These are phyloP conservation scores for Cantharis flavilabris DNA, from an alignment of 2,888 invertebrate genomes.

Conservation along the genomic window DNA sequence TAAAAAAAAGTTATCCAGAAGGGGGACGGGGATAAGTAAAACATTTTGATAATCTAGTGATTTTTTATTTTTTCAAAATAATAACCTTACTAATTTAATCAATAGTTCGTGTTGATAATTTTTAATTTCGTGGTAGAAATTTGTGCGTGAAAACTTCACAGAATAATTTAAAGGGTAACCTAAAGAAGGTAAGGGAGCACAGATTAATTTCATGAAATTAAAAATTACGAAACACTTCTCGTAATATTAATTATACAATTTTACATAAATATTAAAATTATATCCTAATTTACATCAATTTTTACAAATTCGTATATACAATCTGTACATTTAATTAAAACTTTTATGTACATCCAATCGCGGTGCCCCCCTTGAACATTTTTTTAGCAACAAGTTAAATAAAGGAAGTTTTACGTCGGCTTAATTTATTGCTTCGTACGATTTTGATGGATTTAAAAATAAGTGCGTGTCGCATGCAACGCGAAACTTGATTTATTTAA, in stretches of 20 bases:
- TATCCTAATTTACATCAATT: slow-evolving; percentile 28
- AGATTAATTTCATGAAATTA: not conserved
- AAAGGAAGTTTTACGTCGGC: not conserved
- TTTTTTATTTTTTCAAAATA: not conserved
- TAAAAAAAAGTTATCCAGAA: too few relatives aligned
- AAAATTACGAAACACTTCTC: slow-evolving; percentile 12
- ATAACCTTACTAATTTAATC: not conserved
- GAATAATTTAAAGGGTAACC: not conserved
- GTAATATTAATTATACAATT: slow-evolving; percentile 15
- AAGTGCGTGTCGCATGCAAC: not conserved
- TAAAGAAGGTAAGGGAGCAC: not conserved
- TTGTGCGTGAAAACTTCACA: not conserved
- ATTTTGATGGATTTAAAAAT: not conserved
- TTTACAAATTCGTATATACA: slow-evolving; percentile 35
- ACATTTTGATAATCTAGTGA: not conserved
- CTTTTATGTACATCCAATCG: slow-evolving; percentile 17
- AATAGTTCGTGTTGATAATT: not conserved
- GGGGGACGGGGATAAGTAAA: not conserved
- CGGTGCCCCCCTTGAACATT: not conserved
- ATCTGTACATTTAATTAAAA: slow-evolving; percentile 33
- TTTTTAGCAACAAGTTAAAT: not conserved
- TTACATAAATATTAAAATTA: slow-evolving; percentile 35
- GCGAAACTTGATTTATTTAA: not conserved
- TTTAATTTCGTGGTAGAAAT: not conserved
- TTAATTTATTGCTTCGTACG: not conserved